These are phyloP conservation scores for Nomada ferruginata DNA, from an alignment of 2,888 invertebrate genomes.

Conservation along the genomic window DNA sequence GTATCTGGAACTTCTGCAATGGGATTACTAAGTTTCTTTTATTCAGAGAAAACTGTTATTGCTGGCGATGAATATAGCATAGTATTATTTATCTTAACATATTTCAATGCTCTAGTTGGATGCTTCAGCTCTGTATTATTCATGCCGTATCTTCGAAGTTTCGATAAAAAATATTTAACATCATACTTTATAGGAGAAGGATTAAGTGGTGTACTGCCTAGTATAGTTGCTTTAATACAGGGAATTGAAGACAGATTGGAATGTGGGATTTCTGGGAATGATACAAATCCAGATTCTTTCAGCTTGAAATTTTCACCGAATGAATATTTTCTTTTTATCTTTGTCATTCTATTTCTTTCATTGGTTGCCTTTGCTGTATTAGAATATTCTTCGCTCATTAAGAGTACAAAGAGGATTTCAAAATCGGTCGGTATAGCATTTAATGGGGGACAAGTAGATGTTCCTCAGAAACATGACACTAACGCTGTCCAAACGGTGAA, in stretches of 20 bases:
- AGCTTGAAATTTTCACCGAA: conserved; percentile 88
- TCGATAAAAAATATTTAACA: conserved; percentile 90
- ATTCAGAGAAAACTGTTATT: conserved; percentile 86
- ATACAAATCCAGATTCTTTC: conserved; percentile 64
- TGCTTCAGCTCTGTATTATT: conserved; percentile 95
- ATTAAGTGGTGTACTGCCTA: conserved; percentile 92
- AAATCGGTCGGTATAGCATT: neutral
- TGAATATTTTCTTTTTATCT: conserved; percentile 88
- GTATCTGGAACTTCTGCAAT: conserved; percentile 86
- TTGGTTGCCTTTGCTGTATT: conserved; percentile 84
- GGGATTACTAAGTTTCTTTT: conserved; percentile 86
- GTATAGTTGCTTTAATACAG: conserved; percentile 91
- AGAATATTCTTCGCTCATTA: conserved; percentile 62
- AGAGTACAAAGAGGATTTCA: conserved; percentile 40
- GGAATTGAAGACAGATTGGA: conserved; percentile 89
- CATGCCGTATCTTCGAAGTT: conserved; percentile 93
- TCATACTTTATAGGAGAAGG: conserved; percentile 94
- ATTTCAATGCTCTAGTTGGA: conserved; percentile 90
- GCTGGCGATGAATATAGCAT: conserved; percentile 86
- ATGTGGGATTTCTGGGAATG: conserved; percentile 81
- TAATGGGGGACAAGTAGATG: conserved; percentile 1
- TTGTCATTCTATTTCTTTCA: conserved; percentile 87
- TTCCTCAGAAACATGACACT: neutral
- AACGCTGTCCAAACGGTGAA: conserved; percentile 1
- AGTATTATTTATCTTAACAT: conserved; percentile 87